Base-by-base conservation (phyloP, 1,140 invertebrate genomes). In the Anastrepha ludens region DNA sequence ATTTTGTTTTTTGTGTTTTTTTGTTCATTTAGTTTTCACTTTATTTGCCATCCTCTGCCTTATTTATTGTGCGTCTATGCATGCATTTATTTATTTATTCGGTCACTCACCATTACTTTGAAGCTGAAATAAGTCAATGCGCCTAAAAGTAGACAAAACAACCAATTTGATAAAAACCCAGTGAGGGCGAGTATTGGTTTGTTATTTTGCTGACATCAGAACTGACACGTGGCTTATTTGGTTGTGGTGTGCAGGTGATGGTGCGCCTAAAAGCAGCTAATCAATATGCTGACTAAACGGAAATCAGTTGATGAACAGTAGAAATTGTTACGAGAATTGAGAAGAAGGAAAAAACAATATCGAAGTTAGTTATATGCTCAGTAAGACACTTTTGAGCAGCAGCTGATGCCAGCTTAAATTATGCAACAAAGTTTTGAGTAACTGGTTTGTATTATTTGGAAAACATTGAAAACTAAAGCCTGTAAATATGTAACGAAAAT, bases 231-330 rank as follows among this genome's bases (percentile, higher is more conserved):
- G 17, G 3, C 13, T 58, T 8, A n/a, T 58, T 20, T 55, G 4
- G 13, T 29, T 29, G 47, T 0, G 20, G 4, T 1, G 7, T 7
- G 17, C 47, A 78, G 47, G 17, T 81, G 47, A 17, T 74, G 50
- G n/a, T 55, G 74, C 74, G 67, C 74, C 47, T 55, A 81, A 81
- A 81, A 81, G 74, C 8, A 81, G n/a, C 74, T 81, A 81, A 81
- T 81, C 44, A 81, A 17, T 81, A n/a, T 9, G 44, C 44, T 81
- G n/a, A 55, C 17, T 29, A 55, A 39, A n/a, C 39, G 41, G 6
- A 74, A 74, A 44, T 44, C 5, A 67, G 65, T 11, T 13, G 9
- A 13, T 67, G 15, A 62, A 62, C 15, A 64, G 3, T 64, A 20
- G 15, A n/a, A 2, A 11, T 13, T 39, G n/a, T 67, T 67, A 3